Evolutionary conservation across 2,888 invertebrate genomes (phyloP), one percentile per base, ranked within the genome.

Genomic region (Sinotaia quadrata): DNA sequence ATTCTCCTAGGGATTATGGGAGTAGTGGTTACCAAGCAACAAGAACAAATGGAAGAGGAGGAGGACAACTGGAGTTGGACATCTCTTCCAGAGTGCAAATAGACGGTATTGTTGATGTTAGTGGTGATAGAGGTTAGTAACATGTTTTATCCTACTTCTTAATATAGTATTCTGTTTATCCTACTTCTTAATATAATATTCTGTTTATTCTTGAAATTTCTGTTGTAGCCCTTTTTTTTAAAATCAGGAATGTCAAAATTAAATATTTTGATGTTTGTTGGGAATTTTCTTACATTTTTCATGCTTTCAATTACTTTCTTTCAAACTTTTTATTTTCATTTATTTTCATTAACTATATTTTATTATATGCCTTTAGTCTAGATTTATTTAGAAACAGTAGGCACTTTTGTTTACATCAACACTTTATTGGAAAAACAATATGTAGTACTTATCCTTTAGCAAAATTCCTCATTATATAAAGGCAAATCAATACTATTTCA

Each of bases 51-150:
- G 65, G 65, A 10, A 44, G 65, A 37, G 65, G 65, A 21, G 65
- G 65, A 8, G 65, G 65, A 4, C 80, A 80, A 67, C 56, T 80
- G 10, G 72, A 78, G 34, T 52, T 80, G 12, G 52, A 61, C 4
- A 73, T 75, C 1, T 47, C 67, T 21, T 33, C 8, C 2, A 21
- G 41, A 21, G 47, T 33, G 21, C 29, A n/a, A 27, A 37, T 78
- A 37, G 75, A 79, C 68, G 81, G 81, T 10, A 61, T 70, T 4
- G 75, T 81, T 47, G 76, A 81, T 18, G 75, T 79, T 76, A 79
- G 74, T 63, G 80, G 75, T 24, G 67, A 67, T 7, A 56, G 69
- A 58, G 72, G 68, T 44, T 27, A 36, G 29, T 24, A 7, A 47
- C 10, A 47, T 47, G 0, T 47, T 47, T 12, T 3, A n/a, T n/a